A percentile compares a stretch with the other conserved stretches of the same genome.
Evolutionary conservation across 2,888 invertebrate species (phyloP).

Genomic region (Oligia latruncula): DNA sequence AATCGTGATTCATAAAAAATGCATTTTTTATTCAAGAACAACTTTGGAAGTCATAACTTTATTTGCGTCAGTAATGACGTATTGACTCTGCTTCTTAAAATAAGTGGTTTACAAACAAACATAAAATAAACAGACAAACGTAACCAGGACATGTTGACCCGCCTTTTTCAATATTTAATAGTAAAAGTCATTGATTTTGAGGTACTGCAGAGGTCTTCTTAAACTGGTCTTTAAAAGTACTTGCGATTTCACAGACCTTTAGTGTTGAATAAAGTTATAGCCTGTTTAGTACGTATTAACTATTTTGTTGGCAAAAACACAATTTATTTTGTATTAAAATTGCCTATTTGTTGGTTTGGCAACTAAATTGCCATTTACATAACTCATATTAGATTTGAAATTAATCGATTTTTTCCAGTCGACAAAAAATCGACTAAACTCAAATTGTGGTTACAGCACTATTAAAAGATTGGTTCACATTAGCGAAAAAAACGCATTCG

Average conservation of each 20-base stretch:
- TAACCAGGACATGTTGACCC: constrained; percentile 34
- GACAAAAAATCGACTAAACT: constrained; percentile 12
- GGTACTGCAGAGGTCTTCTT: constrained; percentile 2
- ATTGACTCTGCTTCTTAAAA: constrained; percentile 32
- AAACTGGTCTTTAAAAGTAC: constrained; percentile 9
- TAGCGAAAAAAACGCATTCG: not conserved
- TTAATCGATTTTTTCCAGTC: constrained; percentile 4
- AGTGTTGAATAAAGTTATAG: constrained; percentile 23
- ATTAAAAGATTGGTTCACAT: constrained; percentile 7
- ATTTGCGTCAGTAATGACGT: constrained; percentile 42
- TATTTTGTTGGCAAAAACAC: constrained; percentile 25
- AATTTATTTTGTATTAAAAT: constrained; percentile 26
- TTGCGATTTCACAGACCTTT: constrained; percentile 24
- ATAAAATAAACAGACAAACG: constrained; percentile 30
- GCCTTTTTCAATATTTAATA: constrained; percentile 37
- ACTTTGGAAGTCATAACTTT: constrained; percentile 9
- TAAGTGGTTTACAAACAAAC: constrained; percentile 46
- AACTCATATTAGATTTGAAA: constrained; percentile 22
- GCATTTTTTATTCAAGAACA: constrained; percentile 19
- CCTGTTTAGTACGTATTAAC: constrained; percentile 28
- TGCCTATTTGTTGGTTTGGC: constrained; percentile 4
- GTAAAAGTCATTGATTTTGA: constrained; percentile 28
- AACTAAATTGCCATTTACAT: constrained; percentile 15
- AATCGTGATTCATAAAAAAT: constrained; percentile 16
- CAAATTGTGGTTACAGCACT: constrained; percentile 24